phyloP scores from a whole-genome alignment of 2,113 vertebrate genomes.

The Dinomys branickii region DNA sequence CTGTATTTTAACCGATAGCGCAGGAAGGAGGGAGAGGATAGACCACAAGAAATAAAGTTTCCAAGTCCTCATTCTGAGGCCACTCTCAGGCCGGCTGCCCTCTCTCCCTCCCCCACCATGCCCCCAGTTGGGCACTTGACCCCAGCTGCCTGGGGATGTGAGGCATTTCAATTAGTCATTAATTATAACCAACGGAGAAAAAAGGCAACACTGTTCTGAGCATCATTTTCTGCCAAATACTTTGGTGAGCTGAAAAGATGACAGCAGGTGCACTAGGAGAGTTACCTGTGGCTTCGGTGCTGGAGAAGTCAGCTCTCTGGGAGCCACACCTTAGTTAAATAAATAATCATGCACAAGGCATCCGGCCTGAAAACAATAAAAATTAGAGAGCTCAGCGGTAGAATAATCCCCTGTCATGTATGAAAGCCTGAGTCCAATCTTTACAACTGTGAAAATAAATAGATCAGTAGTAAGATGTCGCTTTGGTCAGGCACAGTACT shows the following conservation, averaged over 20 bases:
- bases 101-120: not conserved
- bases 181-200: not conserved
- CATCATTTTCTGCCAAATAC: not conserved
- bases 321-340: not conserved
- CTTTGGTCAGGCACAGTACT: not conserved
- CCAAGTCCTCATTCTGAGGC: not conserved
- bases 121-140: not conserved
- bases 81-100: not conserved
- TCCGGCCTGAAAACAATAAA: not conserved
- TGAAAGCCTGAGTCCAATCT: not conserved
- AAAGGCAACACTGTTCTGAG: not conserved
- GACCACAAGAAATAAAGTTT: not conserved
- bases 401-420: not conserved
- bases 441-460: not conserved
- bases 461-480: not conserved
- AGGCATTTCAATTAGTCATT: not conserved
- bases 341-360: not conserved
- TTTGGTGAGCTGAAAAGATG: not conserved
- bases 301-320: not conserved
- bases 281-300: not conserved
- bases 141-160: not conserved
- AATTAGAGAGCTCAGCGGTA: not conserved
- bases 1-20: not conserved
- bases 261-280: not conserved
- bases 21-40: not conserved